phyloP scores from a whole-genome alignment of 1,140 invertebrate species.

The Drosophila carrolli region DNA sequence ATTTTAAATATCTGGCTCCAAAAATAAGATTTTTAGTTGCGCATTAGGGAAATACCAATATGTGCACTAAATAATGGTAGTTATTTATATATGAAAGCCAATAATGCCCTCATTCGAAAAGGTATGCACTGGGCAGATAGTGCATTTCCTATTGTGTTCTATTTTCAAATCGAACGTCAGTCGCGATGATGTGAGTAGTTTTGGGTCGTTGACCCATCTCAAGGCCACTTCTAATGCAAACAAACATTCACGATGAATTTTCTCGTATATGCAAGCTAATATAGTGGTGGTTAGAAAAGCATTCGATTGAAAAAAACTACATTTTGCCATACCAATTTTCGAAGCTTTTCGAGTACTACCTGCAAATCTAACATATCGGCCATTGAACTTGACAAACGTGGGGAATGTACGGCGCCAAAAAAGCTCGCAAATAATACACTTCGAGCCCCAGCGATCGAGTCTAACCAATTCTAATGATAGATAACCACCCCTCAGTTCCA shows the following conservation, averaged over 20 bases:
- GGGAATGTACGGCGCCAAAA: constrained; percentile 17
- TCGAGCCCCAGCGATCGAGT: constrained; percentile 1
- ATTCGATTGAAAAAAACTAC: constrained; percentile 14
- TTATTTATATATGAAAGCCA: constrained; percentile 9
- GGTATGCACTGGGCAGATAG: constrained; percentile 22
- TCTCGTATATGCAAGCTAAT: constrained; percentile 6
- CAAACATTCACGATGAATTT: constrained; percentile 4
- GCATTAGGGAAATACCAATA: constrained; percentile 6
- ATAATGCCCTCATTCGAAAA: background rate
- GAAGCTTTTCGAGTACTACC: constrained; percentile 20
- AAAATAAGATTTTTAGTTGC: constrained; percentile 9
- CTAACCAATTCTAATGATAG: constrained; percentile 31
- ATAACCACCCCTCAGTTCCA: background rate
- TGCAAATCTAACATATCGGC: constrained; percentile 23
- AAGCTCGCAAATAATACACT: constrained; percentile 21
- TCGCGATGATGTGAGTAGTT: constrained; percentile 15
- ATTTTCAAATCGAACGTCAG: constrained; percentile 21
- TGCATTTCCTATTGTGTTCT: constrained; percentile 28
- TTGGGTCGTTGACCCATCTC: constrained; percentile 32
- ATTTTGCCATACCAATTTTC: constrained; percentile 17
- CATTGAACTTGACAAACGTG: constrained; percentile 45
- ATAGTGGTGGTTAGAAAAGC: constrained; percentile 36
- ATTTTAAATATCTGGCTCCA: background rate
- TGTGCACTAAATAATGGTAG: background rate
- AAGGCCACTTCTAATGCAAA: constrained; percentile 34